A percentile compares a stretch with the other conserved stretches of the same genome.
These are phyloP conservation scores for Lepidurus packardi DNA, from an alignment of 1,140 invertebrate genomes.

Conservation along the genomic window DNA sequence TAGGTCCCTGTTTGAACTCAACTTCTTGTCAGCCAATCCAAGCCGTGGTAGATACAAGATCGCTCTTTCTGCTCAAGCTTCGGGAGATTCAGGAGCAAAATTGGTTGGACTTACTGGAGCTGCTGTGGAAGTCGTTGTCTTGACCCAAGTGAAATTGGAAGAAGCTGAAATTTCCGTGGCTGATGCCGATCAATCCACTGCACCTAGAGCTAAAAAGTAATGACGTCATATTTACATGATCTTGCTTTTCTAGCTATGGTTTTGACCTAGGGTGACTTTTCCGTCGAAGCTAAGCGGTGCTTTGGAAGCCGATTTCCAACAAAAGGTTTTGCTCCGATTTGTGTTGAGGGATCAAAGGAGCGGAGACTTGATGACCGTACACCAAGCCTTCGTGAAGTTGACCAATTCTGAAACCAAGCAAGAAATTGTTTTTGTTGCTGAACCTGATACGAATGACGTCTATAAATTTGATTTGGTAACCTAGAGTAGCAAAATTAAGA, in stretches of 20 bases:
- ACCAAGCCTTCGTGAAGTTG: constrained; percentile 88
- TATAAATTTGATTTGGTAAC: constrained; percentile 87
- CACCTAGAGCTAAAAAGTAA: constrained; percentile 65
- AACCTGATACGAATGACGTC: constrained; percentile 70
- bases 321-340: constrained; percentile 81
- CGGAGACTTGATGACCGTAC: constrained; percentile 65
- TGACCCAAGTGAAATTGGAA: constrained; percentile 64
- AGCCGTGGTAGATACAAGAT: constrained; percentile 77
- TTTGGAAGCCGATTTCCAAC: constrained; percentile 77
- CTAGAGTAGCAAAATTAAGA: constrained; percentile 32
- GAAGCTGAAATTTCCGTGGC: constrained; percentile 80
- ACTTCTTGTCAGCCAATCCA: constrained; percentile 71
- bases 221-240: not conserved
- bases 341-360: constrained; percentile 64
- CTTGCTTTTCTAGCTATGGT: not conserved
- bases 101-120: constrained; percentile 53
- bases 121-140: constrained; percentile 62
- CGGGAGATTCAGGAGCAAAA: constrained; percentile 47
- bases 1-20: constrained; percentile 68
- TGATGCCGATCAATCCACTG: constrained; percentile 79
- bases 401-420: constrained; percentile 56
- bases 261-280: constrained; percentile 26
- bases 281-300: constrained; percentile 36
- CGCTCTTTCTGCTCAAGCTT: constrained; percentile 59
- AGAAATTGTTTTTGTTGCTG: constrained; percentile 89